These are phyloP conservation scores for Antheraea assamensis DNA, from an alignment of 2,888 invertebrate genomes.

Conservation along the genomic window DNA sequence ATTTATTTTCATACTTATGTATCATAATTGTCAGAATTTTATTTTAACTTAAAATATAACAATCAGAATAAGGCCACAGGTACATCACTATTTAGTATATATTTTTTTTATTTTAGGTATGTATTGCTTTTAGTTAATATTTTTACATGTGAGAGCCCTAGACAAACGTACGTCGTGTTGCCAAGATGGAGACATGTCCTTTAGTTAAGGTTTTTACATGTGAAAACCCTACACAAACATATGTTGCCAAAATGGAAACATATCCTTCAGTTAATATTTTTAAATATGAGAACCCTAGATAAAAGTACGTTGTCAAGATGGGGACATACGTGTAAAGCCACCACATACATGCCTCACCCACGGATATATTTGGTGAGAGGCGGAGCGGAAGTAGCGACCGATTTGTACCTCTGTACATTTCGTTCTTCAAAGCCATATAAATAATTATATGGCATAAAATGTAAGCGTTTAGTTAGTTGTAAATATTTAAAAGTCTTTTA, in stretches of 20 bases:
- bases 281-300: not conserved
- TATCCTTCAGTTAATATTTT: too few species aligned
- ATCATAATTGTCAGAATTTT: not conserved
- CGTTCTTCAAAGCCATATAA: not conserved
- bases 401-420: conserved; percentile 41
- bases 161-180: not conserved
- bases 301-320: not conserved
- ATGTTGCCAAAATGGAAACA: too few species aligned
- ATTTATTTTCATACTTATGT: not conserved
- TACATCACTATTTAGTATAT: not conserved
- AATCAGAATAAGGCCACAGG: not conserved
- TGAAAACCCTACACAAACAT: too few species aligned
- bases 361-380: conserved; percentile 36
- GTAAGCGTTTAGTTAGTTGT: conserved; percentile 1
- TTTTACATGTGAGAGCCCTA: not conserved
- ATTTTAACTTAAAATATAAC: not conserved
- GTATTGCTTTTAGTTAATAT: not conserved
- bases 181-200: too few species aligned
- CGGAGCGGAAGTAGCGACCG: conserved; percentile 53
- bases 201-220: too few species aligned
- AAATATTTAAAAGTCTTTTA: not conserved
- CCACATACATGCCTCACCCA: conserved; percentile 49
- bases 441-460: conserved; percentile 3
- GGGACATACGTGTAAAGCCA: conserved; percentile 36
- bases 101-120: not conserved